Evolutionary conservation across 2,888 invertebrate species (phyloP).

Genomic region (Pedicia rivosa): DNA sequence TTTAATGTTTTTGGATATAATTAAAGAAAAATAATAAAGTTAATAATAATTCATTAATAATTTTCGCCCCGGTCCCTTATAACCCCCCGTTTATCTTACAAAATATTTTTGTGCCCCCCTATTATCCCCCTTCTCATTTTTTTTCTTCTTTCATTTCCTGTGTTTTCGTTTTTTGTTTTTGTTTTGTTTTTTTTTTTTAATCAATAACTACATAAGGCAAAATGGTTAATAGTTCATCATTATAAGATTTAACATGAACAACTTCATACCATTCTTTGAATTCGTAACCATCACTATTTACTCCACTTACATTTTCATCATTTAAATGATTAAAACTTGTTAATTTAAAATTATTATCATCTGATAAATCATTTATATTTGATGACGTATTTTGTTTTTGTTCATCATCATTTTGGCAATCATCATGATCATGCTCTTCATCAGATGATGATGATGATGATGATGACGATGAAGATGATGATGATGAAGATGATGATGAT

Average conservation of each 20-base stretch:
- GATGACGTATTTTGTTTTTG: neutral
- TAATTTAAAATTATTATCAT: slow-evolving; percentile 20
- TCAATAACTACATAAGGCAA: slow-evolving; percentile 95
- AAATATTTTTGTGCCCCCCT: too few species aligned
- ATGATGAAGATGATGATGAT: slow-evolving; percentile 3
- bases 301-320: slow-evolving; percentile 4
- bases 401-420: neutral
- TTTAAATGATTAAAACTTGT: slow-evolving; percentile 19
- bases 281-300: slow-evolving; percentile 15
- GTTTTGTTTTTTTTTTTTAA: too few species aligned
- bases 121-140: too few species aligned
- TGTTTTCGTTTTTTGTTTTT: too few species aligned
- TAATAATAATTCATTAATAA: neutral
- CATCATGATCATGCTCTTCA: neutral
- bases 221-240: slow-evolving; percentile 71
- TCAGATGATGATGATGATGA: slow-evolving; percentile 1
- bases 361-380: slow-evolving; percentile 10
- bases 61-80: too few species aligned
- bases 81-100: too few species aligned
- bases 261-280: slow-evolving; percentile 91
- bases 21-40: neutral
- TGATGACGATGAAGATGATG: neutral
- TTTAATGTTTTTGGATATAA: neutral
- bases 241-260: slow-evolving; percentile 51
- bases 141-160: too few species aligned